Percentiles rank a stretch among this genome's conserved stretches.
Evolutionary conservation across 2,888 invertebrate species (phyloP).

Genomic region (Branchipolynoe longqiensis): DNA sequence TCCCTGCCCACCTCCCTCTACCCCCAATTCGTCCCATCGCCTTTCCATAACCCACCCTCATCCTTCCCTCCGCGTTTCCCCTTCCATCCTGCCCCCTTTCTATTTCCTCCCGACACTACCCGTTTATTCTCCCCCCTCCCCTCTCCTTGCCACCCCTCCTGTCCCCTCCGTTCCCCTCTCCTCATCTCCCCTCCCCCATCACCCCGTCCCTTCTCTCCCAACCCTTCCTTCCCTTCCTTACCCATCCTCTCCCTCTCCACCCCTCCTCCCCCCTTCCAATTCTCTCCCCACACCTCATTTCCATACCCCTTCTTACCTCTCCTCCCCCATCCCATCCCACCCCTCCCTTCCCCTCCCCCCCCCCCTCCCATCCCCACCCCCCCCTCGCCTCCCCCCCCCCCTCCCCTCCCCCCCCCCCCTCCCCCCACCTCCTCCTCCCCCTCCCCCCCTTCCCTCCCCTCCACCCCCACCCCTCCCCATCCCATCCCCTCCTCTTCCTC

Average conservation of each 20-base stretch:
- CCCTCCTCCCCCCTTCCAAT: neutral
- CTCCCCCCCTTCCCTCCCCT: neutral
- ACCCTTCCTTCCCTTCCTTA: neutral
- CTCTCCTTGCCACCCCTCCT: neutral
- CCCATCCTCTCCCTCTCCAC: neutral
- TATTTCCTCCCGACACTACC: neutral
- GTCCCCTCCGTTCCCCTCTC: neutral
- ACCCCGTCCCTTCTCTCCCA: neutral
- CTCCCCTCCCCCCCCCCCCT: neutral
- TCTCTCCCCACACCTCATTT: neutral
- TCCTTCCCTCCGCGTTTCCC: neutral
- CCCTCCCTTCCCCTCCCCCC: neutral
- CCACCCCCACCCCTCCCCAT: neutral
- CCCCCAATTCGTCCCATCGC: no score
- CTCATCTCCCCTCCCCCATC: neutral
- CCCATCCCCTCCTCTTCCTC: neutral
- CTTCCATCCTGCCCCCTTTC: neutral
- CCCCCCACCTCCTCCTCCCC: neutral
- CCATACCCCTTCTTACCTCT: neutral
- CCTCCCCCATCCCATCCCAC: neutral
- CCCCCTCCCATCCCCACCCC: neutral
- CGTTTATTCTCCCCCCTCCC: neutral
- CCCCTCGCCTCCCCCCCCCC: neutral
- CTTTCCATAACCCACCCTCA: neutral
- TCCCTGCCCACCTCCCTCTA: neutral